Evolutionary conservation across 2,113 vertebrate species (phyloP).

Genomic region (Pygathrix nemaeus): DNA sequence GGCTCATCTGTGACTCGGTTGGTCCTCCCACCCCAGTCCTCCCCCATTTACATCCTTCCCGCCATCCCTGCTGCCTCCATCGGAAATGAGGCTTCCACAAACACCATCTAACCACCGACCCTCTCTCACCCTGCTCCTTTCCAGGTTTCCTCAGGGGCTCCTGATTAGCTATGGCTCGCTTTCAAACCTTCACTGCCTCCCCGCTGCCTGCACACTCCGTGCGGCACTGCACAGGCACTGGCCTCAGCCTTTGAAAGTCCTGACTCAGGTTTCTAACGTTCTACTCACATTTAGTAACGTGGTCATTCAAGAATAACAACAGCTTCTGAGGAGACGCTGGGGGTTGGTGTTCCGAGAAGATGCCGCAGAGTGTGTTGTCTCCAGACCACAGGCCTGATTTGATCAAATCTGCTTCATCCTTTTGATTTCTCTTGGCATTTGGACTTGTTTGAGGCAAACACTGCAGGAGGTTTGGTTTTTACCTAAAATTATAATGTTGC

Average conservation of each 20-base stretch:
- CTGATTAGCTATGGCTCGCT: neutral
- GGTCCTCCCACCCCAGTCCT: neutral
- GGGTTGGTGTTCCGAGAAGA: neutral
- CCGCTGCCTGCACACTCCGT: neutral
- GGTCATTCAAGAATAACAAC: neutral
- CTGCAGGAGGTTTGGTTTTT: neutral
- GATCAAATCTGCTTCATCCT: conserved; percentile 17
- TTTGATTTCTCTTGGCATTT: conserved; percentile 49
- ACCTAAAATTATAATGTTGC: conserved; percentile 45
- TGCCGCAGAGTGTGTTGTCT: neutral
- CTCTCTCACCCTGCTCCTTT: neutral
- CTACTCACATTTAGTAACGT: neutral
- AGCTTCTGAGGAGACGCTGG: conserved; percentile 2
- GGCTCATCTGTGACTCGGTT: neutral
- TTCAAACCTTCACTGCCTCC: neutral
- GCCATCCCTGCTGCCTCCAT: neutral
- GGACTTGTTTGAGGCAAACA: conserved; percentile 36
- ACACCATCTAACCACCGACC: neutral
- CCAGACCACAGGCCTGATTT: neutral
- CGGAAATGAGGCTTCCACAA: neutral
- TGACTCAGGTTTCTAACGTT: neutral
- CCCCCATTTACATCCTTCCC: neutral
- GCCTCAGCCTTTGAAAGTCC: neutral
- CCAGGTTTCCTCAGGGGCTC: neutral
- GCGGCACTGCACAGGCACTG: neutral